Conservation (phyloP, 2,113 vertebrate species). For the Saccopteryx bilineata region DNA sequence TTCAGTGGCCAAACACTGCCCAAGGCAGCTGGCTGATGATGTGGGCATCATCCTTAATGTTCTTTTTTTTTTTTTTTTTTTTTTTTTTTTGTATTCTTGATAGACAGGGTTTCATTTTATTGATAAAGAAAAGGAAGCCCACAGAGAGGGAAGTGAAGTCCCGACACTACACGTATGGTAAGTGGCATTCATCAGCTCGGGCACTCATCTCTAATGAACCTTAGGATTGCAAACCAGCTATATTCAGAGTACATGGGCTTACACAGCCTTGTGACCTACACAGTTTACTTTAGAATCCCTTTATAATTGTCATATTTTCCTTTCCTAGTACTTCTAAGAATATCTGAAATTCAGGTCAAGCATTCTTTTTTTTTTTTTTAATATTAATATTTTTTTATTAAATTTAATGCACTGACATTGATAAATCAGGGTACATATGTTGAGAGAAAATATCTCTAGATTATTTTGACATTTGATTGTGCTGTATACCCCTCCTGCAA, state of each 20-base stretch:
- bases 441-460: too few species aligned
- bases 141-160: neutral
- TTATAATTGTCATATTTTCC: neutral
- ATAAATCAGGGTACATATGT: too few species aligned
- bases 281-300: neutral
- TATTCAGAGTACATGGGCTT: neutral
- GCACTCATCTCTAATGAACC: neutral
- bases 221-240: neutral
- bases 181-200: neutral
- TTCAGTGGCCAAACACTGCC: neutral
- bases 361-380: too few species aligned
- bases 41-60: neutral
- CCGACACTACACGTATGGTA: rapidly evolving
- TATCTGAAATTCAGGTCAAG: neutral
- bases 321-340: neutral
- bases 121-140: neutral
- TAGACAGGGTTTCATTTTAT: neutral
- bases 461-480: too few species aligned
- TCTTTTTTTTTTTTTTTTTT: too few species aligned
- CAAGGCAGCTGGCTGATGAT: neutral
- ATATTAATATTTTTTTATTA: too few species aligned
- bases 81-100: neutral
- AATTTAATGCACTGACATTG: too few species aligned
- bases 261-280: too few species aligned
- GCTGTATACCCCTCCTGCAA: too few species aligned